Percentiles rank a stretch among this genome's conserved stretches.
phyloP scores from a whole-genome alignment of 1,140 invertebrate genomes.

The Drosophila ercepeae region DNA sequence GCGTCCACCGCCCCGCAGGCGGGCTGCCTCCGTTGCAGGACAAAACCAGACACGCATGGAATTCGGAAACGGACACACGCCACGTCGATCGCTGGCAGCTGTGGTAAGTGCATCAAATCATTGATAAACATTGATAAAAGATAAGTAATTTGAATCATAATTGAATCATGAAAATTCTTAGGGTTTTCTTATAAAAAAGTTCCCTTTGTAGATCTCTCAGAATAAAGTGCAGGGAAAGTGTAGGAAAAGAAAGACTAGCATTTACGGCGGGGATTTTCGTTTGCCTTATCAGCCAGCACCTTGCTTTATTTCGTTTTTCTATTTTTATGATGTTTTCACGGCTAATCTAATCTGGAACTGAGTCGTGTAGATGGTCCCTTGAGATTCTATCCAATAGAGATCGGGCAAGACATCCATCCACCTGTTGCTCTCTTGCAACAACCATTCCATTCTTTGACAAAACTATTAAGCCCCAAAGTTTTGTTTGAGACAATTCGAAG shows the following conservation, averaged over 20 bases:
- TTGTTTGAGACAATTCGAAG: no score
- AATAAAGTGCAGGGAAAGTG: neutral
- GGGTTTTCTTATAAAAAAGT: neutral
- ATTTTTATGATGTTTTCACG: constrained; percentile 49
- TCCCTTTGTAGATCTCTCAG: neutral
- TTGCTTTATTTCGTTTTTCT: constrained; percentile 29
- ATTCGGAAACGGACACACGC: constrained; percentile 69
- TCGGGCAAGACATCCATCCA: neutral
- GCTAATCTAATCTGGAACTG: constrained; percentile 57
- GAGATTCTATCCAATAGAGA: constrained; percentile 6
- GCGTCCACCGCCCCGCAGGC: constrained; percentile 71
- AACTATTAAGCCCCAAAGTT: neutral
- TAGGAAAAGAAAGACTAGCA: no score
- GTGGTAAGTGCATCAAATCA: constrained; percentile 59
- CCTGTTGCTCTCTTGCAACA: neutral
- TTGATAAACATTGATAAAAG: no score
- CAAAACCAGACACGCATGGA: constrained; percentile 69
- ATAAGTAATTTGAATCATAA: no score
- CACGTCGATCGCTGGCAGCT: constrained; percentile 72
- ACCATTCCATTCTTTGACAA: neutral
- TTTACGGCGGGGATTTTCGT: constrained; percentile 5
- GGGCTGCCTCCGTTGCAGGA: constrained; percentile 75
- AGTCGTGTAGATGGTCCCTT: constrained; percentile 24
- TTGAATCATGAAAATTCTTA: no score
- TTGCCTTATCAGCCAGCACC: constrained; percentile 29